Evolutionary conservation across 2,888 invertebrate species (phyloP).

Genomic region (Hedychridium roseum): DNA sequence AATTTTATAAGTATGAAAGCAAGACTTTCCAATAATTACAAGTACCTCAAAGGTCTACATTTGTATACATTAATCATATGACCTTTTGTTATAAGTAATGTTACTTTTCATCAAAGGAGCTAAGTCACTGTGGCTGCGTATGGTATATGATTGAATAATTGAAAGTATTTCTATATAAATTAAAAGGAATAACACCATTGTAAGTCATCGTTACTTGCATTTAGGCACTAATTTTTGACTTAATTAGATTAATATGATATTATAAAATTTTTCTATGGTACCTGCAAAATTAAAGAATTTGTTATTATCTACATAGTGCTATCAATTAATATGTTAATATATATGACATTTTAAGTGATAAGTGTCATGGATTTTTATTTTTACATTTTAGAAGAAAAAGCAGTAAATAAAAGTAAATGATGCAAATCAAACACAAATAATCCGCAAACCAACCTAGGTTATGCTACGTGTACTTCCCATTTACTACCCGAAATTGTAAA

Average conservation of each 20-base stretch:
- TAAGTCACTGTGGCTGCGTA: too few species aligned
- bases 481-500: too few species aligned
- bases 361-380: slow-evolving; percentile 38
- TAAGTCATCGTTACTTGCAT: slow-evolving; percentile 17
- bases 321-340: slow-evolving; percentile 31
- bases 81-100: too few species aligned
- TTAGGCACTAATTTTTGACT: slow-evolving; percentile 20
- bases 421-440: too few species aligned
- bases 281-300: slow-evolving; percentile 20
- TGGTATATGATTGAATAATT: too few species aligned
- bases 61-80: too few species aligned
- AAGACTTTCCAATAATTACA: too few species aligned
- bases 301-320: slow-evolving; percentile 19
- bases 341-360: slow-evolving; percentile 31
- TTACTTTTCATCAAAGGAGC: too few species aligned
- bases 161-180: slow-evolving; percentile 12
- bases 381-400: slow-evolving; percentile 39
- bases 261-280: neutral
- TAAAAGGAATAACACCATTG: slow-evolving; percentile 12
- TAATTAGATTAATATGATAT: slow-evolving; percentile 11
- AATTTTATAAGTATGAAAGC: slow-evolving; percentile 48
- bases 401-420: slow-evolving; percentile 25
- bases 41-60: too few species aligned
- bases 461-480: too few species aligned
- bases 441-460: too few species aligned